Base-by-base conservation (phyloP, 1,140 invertebrate genomes). In the Chironomus tepperi region DNA sequence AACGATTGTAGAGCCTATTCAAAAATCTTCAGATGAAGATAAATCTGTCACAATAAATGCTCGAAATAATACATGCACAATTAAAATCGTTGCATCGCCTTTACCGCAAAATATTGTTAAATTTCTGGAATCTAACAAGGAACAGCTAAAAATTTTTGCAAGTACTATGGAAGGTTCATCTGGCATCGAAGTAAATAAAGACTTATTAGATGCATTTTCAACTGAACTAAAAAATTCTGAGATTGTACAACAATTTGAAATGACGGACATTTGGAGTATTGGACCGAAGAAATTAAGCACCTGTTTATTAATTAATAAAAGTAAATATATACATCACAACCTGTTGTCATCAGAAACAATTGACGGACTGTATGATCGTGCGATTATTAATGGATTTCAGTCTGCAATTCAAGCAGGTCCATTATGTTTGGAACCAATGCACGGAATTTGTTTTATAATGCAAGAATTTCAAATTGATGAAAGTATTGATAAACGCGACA, bases 371-470 rank as follows among this genome's bases (percentile, higher is more conserved):
- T 93, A 88, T 79, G 90, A 91, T 78, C 90, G 87, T 80, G 93
- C 90, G 83, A 89, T 98, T 80, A 86, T 98, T 1, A 96, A 93
- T 85, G 97, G 97, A 2, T 99, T 98, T 83, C 94, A 98, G 86
- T 81, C 98, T 79, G 95, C 95, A 0, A 92, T 93, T 1, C 82
- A 92, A 15, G 88, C 93, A 72, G 97, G 97, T 5, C 95, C 96
- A 5, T 80, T 98, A 18, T 98, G 97, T 84, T 95, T 98, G 81
- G 97, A 98, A 79, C 94, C 96, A 16, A 93, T 98, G 91, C 93
- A 92, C 86, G 96, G 96, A 1, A 93, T 98, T 0, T 93, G 90
- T 75, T 97, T 98, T 83, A 85, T 94, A 76, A 86, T 98, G 2
- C 90, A 96, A 79, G 90, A 91, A 78, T 95, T 93, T 92, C 84